A percentile compares a stretch with the other conserved stretches of the same genome.
Evolutionary conservation across 2,797 vertebrate species (phyloP).

Genomic region (Microcaecilia unicolor): DNA sequence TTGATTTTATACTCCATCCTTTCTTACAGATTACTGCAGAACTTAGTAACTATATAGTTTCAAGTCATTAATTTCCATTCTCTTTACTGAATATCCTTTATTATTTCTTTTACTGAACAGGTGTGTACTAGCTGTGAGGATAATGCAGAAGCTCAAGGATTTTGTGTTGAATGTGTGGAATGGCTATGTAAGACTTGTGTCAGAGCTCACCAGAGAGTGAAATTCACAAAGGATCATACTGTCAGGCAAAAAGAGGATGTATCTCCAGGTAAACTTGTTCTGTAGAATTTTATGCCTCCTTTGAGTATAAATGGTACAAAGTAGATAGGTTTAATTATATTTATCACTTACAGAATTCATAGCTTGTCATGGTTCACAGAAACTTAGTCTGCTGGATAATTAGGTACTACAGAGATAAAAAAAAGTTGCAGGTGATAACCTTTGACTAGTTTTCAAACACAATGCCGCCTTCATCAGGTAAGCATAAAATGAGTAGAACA

Average conservation of each 20-base stretch:
- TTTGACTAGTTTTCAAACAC: too few species aligned
- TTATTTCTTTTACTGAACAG: slow-evolving; percentile 34
- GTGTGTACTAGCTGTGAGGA: slow-evolving; percentile 96
- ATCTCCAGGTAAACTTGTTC: slow-evolving; percentile 71
- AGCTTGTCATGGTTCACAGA: too few species aligned
- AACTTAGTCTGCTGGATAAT: not conserved
- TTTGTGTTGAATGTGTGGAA: slow-evolving; percentile 94
- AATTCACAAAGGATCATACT: slow-evolving; percentile 95
- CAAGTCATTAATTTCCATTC: not conserved
- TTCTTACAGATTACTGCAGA: too few species aligned
- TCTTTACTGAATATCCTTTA: too few species aligned
- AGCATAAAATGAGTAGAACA: not conserved
- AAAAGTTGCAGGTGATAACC: too few species aligned
- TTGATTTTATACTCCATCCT: too few species aligned
- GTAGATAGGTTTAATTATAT: too few species aligned
- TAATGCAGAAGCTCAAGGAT: slow-evolving; percentile 91
- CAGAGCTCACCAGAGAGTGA: slow-evolving; percentile 92
- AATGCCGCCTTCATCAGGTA: not conserved
- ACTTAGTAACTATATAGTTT: too few species aligned
- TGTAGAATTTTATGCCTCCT: not conserved
- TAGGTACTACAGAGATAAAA: too few species aligned
- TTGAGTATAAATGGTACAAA: not conserved
- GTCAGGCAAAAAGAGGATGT: slow-evolving; percentile 95
- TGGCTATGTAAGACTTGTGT: slow-evolving; percentile 94
- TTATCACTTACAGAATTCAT: too few species aligned